A percentile compares a stretch with the other conserved stretches of the same genome.
Evolutionary conservation across 2,888 invertebrate genomes (phyloP).

Genomic region (Papilio gigon): DNA sequence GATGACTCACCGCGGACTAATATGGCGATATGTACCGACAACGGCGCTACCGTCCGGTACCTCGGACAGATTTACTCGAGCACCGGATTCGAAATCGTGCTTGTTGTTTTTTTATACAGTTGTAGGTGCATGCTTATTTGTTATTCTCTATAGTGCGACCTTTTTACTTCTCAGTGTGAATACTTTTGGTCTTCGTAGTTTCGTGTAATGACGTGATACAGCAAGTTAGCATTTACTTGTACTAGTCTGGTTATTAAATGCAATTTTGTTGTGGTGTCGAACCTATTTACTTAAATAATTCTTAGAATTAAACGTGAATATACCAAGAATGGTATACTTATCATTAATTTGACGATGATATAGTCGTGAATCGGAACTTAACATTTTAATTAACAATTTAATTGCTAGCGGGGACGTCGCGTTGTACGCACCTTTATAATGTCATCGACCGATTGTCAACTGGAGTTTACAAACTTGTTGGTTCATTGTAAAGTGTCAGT

Average conservation of each 20-base stretch:
- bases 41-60: constrained; percentile 19
- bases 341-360: not conserved
- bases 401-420: not conserved
- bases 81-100: constrained; percentile 32
- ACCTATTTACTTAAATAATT: not conserved
- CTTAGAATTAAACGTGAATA: constrained; percentile 4
- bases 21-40: constrained; percentile 39
- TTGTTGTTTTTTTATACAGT: constrained; percentile 5
- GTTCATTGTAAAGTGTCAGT: not conserved
- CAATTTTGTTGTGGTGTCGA: not conserved
- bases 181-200: not conserved
- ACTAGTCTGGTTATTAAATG: not conserved
- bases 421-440: not conserved
- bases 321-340: not conserved
- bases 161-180: not conserved
- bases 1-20: constrained; percentile 46
- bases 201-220: not conserved
- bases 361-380: not conserved
- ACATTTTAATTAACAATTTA: constrained; percentile 17
- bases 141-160: not conserved
- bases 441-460: not conserved
- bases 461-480: not conserved
- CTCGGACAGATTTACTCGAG: constrained; percentile 14
- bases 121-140: not conserved
- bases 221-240: not conserved